Base-by-base conservation (phyloP, 2,797 vertebrate species). In the Harpagifer antarcticus region DNA sequence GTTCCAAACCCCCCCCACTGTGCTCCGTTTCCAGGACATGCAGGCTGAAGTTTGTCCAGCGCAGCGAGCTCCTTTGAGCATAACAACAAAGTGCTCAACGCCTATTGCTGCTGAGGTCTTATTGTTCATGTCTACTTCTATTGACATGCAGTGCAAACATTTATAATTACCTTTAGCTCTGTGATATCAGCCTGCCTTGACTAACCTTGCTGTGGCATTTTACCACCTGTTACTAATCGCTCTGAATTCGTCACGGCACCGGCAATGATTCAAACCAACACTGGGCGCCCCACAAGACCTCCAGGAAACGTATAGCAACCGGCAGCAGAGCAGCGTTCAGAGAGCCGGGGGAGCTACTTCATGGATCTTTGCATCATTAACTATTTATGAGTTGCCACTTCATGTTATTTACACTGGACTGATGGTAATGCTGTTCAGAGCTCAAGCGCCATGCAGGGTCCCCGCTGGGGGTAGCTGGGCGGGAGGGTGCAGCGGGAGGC, bases 371-470 rank as follows among this genome's bases (percentile, higher is more conserved):
- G 93, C 94, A 92, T 95, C 95, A 96, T 97, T 95, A 97, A 96
- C 91, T 96, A 96, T 97, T 96, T 95, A 96, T 96, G 94, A 94
- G 95, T 96, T 96, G 96, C 96, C 96, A 96, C 95, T 96, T 96
- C 94, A 92, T 91, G 95, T 97, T 97, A 97, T 96, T 97, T 96
- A 96, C 95, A 96, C 94, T 94, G 95, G 95, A 96, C 92, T 95
- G 96, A 94, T 94, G 93, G 92, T 92, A 91, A 93, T 93, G 95
- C 92, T 94, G 95, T 91, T 93, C 94, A 90, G 90, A 95, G 93
- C 94, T 94, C 88, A 93, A 94, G 94, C 91, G 89, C 84, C 92
- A 91, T 91, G 86, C 93, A 87, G 89, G 82, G 79, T 73, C 79
- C 79, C 86, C 87, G 79, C 92, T 92, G 90, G 89, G n/a, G 86